Evolutionary conservation across 2,797 vertebrate species (phyloP).

Genomic region (Lagorchestes hirsutus): DNA sequence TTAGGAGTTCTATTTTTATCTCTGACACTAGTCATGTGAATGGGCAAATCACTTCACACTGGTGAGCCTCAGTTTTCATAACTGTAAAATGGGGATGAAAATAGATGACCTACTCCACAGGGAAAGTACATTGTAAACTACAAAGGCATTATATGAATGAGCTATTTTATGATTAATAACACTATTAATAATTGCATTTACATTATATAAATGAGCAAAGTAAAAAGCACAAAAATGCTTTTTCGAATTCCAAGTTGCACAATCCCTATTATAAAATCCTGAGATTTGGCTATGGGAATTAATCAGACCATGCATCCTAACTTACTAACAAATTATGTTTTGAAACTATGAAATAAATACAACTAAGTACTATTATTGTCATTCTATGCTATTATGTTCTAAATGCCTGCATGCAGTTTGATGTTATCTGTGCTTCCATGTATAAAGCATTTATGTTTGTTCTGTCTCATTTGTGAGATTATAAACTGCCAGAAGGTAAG

Average conservation of each 20-base stretch:
- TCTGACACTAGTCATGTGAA: background rate
- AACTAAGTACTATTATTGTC: background rate
- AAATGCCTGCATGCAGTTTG: background rate
- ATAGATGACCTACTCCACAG: background rate
- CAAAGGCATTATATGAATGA: background rate
- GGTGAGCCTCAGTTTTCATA: background rate
- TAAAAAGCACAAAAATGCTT: background rate
- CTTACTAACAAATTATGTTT: background rate
- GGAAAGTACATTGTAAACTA: background rate
- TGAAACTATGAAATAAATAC: slow-evolving; percentile 17
- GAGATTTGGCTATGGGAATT: background rate
- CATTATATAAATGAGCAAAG: background rate
- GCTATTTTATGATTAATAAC: slow-evolving; percentile 35
- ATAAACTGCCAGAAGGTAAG: background rate
- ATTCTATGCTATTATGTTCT: background rate
- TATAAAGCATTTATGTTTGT: background rate
- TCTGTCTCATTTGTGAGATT: background rate
- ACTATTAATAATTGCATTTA: slow-evolving; percentile 26
- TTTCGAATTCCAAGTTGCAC: background rate
- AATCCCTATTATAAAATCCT: slow-evolving; percentile 20
- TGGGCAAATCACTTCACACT: background rate
- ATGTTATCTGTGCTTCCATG: background rate
- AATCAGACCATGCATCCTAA: background rate
- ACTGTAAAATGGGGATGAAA: background rate
- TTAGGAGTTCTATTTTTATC: background rate